phyloP scores from a whole-genome alignment of 1,140 invertebrate genomes.

The Cecropterus lyciades region DNA sequence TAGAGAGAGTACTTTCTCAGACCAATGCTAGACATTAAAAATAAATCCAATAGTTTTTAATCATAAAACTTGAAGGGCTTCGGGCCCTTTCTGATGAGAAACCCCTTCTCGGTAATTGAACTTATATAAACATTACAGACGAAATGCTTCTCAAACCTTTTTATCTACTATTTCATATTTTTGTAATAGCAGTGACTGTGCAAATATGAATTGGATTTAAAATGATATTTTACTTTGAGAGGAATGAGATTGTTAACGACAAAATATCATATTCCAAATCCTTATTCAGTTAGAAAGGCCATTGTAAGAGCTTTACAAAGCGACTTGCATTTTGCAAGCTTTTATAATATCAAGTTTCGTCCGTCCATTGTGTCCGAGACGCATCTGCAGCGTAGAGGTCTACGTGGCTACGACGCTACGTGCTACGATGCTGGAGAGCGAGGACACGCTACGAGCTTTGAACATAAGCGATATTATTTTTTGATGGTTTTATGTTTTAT shows the following conservation, averaged over 20 bases:
- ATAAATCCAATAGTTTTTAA: neutral
- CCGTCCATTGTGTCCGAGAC: slow-evolving; percentile 29
- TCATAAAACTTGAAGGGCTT: neutral
- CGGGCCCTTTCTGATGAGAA: neutral
- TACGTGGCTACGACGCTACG: slow-evolving; percentile 21
- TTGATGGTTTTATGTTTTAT: neutral
- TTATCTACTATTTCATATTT: neutral
- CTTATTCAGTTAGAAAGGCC: slow-evolving; percentile 19
- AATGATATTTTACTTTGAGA: slow-evolving; percentile 21
- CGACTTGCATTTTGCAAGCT: slow-evolving; percentile 31
- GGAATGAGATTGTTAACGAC: slow-evolving; percentile 22
- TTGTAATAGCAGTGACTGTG: neutral
- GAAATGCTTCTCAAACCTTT: neutral
- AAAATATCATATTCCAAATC: slow-evolving; percentile 33
- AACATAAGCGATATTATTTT: too few species aligned
- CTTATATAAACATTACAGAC: neutral
- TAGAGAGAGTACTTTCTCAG: neutral
- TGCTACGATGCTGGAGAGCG: neutral
- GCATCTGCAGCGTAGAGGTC: slow-evolving; percentile 15
- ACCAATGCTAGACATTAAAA: neutral
- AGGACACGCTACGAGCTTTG: neutral
- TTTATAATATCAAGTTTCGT: slow-evolving; percentile 34
- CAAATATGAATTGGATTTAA: slow-evolving; percentile 19
- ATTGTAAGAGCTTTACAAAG: slow-evolving; percentile 28
- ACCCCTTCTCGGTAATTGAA: neutral